Evolutionary conservation across 2,888 invertebrate species (phyloP), one percentile per base, ranked within the genome.

Genomic region (Idaea dimidiata): DNA sequence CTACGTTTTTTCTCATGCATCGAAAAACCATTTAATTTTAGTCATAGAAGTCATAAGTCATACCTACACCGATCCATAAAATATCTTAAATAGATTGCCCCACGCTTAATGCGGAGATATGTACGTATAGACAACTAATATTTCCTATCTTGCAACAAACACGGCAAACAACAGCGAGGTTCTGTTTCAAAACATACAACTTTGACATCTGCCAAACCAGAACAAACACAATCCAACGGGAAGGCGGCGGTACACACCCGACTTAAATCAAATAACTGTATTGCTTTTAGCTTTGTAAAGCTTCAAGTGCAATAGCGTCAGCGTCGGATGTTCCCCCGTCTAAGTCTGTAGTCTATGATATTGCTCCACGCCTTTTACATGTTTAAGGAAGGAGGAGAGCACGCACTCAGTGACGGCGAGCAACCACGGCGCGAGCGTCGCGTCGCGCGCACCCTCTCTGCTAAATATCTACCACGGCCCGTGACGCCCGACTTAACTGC

Each of bases 251-350:
- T 85, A 88, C 86, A 90, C 87, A 89, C 84, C 84, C 89, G 89
- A 84, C 89, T 91, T 91, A 91, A 92, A 92, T 91, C 91, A 92
- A 92, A 92, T 92, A 92, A 92, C 90, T 90, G 90, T 92, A 91
- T 91, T 91, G 91, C 91, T 91, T 90, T 89, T 88, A 91, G 91
- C 91, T 90, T 88, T 91, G 90, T 90, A 91, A 89, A 84, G 88
- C 89, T 89, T 89, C 89, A 88, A 91, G 90, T 91, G 91, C 91
- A 91, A 91, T 90, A 89, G 87, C 86, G 87, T 86, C 88, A 86
- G 85, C 85, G 81, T 86, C 86, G 88, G 88, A 88, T 90, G 91
- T 90, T 89, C 85, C 88, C 84, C 86, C 86, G 86, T 85, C 85
- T 86, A 77, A 84, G 87, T 79, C 83, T 88, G 88, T 90, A 89